Evolutionary conservation across 2,113 vertebrate species (phyloP).

Genomic region (Saccopteryx leptura): DNA sequence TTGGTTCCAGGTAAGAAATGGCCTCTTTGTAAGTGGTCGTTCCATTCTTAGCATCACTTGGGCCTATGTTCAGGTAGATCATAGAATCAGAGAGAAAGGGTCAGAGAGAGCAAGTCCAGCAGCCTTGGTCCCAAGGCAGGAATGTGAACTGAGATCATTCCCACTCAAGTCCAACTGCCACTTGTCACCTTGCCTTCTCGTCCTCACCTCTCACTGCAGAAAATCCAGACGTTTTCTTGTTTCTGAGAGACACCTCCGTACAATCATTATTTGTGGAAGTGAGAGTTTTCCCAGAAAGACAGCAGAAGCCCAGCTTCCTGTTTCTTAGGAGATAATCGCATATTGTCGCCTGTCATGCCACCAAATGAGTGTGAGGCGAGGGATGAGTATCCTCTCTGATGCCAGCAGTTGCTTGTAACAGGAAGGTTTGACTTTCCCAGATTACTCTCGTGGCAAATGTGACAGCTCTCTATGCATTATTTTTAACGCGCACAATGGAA

Average conservation of each 20-base stretch:
- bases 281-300: constrained; percentile 50
- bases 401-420: background rate
- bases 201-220: background rate
- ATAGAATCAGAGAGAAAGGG: background rate
- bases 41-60: background rate
- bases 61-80: background rate
- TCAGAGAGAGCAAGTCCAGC: background rate
- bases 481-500: constrained; percentile 54
- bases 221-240: background rate
- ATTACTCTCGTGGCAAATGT: constrained; percentile 34
- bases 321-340: constrained; percentile 5
- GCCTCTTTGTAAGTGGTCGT: background rate
- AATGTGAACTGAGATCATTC: background rate
- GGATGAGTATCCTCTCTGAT: background rate
- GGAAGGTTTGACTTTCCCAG: background rate
- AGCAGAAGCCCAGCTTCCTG: background rate
- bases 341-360: background rate
- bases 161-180: rapidly evolving
- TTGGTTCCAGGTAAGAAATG: background rate
- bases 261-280: background rate
- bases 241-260: background rate
- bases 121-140: background rate
- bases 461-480: background rate
- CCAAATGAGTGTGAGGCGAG: background rate
- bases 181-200: rapidly evolving